Percentiles rank a stretch among this genome's conserved stretches.
Conservation (phyloP, 2,113 vertebrate species). For the Hyperopisus bebe region DNA sequence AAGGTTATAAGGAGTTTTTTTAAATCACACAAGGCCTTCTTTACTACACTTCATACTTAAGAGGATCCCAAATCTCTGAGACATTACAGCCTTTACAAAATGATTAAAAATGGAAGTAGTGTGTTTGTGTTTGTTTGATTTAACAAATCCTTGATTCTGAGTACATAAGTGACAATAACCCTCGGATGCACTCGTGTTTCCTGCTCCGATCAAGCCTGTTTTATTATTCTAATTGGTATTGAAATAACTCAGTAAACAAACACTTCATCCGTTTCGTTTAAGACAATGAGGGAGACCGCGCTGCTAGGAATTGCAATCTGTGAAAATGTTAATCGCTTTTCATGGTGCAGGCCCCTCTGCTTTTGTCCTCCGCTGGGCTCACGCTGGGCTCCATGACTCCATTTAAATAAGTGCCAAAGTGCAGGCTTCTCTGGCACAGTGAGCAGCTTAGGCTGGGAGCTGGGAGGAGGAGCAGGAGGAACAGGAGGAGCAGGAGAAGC, state of each 20-base stretch:
- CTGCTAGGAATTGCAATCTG: slow-evolving; percentile 52
- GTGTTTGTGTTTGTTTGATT: slow-evolving; percentile 35
- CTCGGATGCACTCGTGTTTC: slow-evolving; percentile 28
- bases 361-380: slow-evolving; percentile 50
- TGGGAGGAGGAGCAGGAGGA: background rate
- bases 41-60: slow-evolving; percentile 19
- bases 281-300: slow-evolving; percentile 41
- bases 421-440: slow-evolving; percentile 34
- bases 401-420: slow-evolving; percentile 51
- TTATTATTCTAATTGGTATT: slow-evolving; percentile 61
- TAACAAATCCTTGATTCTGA: slow-evolving; percentile 38
- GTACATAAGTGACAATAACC: slow-evolving; percentile 36
- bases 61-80: slow-evolving; percentile 28
- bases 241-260: slow-evolving; percentile 59
- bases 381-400: slow-evolving; percentile 42
- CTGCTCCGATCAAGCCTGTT: slow-evolving; percentile 30
- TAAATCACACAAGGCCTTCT: background rate
- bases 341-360: slow-evolving; percentile 41
- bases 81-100: slow-evolving; percentile 31
- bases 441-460: slow-evolving; percentile 27
- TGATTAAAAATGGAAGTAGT: slow-evolving; percentile 31
- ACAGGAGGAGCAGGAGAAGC: background rate
- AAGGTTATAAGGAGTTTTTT: background rate
- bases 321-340: slow-evolving; percentile 61
- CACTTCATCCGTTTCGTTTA: slow-evolving; percentile 50